These are phyloP conservation scores for Sialis fuliginosa DNA, from an alignment of 2,888 invertebrate genomes.

Conservation along the genomic window DNA sequence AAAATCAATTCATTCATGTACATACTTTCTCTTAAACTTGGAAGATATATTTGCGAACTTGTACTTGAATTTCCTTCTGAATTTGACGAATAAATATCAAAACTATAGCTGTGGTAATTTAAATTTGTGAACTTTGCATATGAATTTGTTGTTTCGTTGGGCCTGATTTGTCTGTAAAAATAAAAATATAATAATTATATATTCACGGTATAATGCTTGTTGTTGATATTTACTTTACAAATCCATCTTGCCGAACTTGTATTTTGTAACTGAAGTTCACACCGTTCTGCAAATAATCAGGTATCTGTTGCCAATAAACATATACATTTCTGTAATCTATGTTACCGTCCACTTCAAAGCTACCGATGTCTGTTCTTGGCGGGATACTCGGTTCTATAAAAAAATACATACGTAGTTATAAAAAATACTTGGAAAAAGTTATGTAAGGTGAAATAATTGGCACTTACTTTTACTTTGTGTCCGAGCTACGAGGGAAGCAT, in stretches of 20 bases:
- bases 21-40: conserved; percentile 33
- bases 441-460: not conserved
- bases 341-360: conserved; percentile 40
- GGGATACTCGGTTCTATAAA: conserved; percentile 40
- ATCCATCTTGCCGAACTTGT: too few species aligned
- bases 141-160: conserved; percentile 35
- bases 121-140: conserved; percentile 41
- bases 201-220: not conserved
- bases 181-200: not conserved
- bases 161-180: conserved; percentile 19
- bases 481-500: conserved; percentile 22
- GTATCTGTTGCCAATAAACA: conserved; percentile 65
- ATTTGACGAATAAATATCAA: conserved; percentile 44
- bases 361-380: conserved; percentile 53
- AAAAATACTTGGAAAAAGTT: not conserved
- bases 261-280: conserved; percentile 46
- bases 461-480: conserved; percentile 1
- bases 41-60: conserved; percentile 40
- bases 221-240: too few species aligned
- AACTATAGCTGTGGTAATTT: conserved; percentile 24
- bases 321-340: conserved; percentile 39
- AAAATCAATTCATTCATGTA: conserved; percentile 7
- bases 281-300: conserved; percentile 50
- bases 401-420: conserved; percentile 1
- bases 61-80: conserved; percentile 35